phyloP scores from a whole-genome alignment of 2,888 invertebrate genomes.

The Campaea margaritaria region DNA sequence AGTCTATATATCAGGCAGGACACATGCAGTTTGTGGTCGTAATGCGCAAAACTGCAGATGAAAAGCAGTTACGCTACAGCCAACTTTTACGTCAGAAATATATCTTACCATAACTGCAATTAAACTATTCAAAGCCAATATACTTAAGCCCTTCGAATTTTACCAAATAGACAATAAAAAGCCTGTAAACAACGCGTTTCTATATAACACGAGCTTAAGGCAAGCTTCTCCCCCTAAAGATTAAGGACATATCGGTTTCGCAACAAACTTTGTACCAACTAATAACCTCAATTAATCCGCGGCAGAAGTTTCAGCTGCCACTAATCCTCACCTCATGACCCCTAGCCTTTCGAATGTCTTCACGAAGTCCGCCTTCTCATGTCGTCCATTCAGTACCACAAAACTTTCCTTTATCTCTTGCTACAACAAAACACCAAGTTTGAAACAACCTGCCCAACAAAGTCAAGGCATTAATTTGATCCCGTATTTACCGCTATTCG shows the following conservation, averaged over 20 bases:
- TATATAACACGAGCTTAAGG: slow-evolving; percentile 1
- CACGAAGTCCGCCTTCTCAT: slow-evolving; percentile 56
- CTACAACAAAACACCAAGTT: slow-evolving; percentile 59
- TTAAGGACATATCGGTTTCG: slow-evolving; percentile 33
- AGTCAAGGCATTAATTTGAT: slow-evolving; percentile 34
- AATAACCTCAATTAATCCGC: slow-evolving; percentile 34
- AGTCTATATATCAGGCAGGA: slow-evolving; percentile 2
- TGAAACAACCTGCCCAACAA: slow-evolving; percentile 27
- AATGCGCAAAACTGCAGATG: not conserved
- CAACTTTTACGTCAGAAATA: not conserved
- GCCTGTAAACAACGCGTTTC: slow-evolving; percentile 3
- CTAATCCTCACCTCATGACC: slow-evolving; percentile 64
- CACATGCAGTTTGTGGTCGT: slow-evolving; percentile 1
- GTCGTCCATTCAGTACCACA: slow-evolving; percentile 59
- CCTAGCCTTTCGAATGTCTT: slow-evolving; percentile 67
- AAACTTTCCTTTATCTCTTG: slow-evolving; percentile 81
- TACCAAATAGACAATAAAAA: not conserved
- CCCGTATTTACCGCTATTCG: slow-evolving; percentile 68
- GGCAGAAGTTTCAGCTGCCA: slow-evolving; percentile 20
- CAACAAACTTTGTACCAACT: slow-evolving; percentile 29
- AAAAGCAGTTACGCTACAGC: not conserved
- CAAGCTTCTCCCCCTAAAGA: slow-evolving; percentile 30
- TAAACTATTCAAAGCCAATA: no score
- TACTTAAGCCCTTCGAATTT: no score
- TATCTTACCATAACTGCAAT: no score